Percentiles rank a stretch among this genome's conserved stretches.
Conservation (phyloP, 2,888 invertebrate species). For the Limnephilus lunatus region DNA sequence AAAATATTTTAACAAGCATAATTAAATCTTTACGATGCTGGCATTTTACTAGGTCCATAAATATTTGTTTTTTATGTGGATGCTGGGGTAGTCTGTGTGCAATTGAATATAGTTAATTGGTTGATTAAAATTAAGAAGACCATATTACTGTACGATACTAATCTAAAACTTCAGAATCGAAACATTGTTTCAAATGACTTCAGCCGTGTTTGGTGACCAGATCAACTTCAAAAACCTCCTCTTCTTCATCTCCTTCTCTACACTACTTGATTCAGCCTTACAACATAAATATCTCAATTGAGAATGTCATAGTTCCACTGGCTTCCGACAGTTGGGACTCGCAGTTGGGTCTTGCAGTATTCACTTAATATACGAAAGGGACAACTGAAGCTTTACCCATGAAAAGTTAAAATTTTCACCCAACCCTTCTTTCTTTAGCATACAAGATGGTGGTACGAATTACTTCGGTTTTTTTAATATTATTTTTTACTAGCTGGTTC, state of each 20-base stretch:
- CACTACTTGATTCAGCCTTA: too few relatives aligned
- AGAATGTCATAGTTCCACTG: too few relatives aligned
- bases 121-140: not conserved
- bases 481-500: too few relatives aligned
- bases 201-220: too few relatives aligned
- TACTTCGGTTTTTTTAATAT: too few relatives aligned
- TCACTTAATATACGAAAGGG: not conserved
- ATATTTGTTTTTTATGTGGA: not conserved
- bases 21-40: not conserved
- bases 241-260: too few relatives aligned
- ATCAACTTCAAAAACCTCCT: too few relatives aligned
- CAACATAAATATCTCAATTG: too few relatives aligned
- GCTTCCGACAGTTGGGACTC: not conserved
- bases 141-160: not conserved
- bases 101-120: not conserved
- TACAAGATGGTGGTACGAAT: not conserved
- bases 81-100: not conserved
- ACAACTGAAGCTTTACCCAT: not conserved
- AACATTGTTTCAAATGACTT: too few relatives aligned
- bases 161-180: not conserved
- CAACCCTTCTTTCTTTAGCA: not conserved
- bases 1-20: not conserved
- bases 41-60: not conserved
- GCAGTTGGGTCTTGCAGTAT: not conserved
- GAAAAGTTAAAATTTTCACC: not conserved